These are phyloP conservation scores for Prunella strophiata DNA, from an alignment of 2,797 vertebrate genomes.

Conservation along the genomic window DNA sequence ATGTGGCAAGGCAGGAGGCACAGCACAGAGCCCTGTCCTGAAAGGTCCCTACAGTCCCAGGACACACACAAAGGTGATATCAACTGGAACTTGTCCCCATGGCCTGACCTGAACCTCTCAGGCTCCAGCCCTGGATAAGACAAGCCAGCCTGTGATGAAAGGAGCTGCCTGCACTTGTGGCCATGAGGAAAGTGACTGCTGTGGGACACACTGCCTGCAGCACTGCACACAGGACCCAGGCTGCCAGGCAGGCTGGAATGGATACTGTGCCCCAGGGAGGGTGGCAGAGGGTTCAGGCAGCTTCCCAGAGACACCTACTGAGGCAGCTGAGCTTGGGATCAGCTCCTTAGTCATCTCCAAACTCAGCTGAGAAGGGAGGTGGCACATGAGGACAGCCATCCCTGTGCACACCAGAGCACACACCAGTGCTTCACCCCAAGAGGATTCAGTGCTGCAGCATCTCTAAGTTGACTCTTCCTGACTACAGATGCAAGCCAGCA, in stretches of 20 bases:
- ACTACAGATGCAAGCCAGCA: neutral
- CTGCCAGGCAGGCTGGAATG: neutral
- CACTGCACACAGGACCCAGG: neutral
- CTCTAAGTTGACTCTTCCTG: neutral
- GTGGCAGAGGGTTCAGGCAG: neutral
- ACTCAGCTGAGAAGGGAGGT: neutral
- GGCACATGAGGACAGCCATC: fast-evolving
- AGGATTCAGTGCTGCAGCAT: fast-evolving
- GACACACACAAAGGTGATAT: neutral
- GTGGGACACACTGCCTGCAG: neutral
- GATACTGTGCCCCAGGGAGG: neutral
- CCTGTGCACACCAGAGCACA: neutral
- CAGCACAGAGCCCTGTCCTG: neutral
- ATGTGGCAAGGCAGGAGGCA: fast-evolving
- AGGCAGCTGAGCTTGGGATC: neutral
- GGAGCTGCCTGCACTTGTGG: neutral
- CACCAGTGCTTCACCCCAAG: fast-evolving
- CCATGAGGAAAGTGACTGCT: neutral
- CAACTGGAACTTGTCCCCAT: neutral
- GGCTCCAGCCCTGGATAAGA: neutral
- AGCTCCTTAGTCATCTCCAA: neutral
- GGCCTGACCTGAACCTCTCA: neutral
- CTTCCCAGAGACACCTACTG: neutral
- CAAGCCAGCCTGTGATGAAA: neutral
- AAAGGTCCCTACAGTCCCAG: neutral